A percentile compares a stretch with the other conserved stretches of the same genome.
These are phyloP conservation scores for Drosophila ananassae DNA, from an alignment of 1,140 invertebrate species.

Conservation along the genomic window DNA sequence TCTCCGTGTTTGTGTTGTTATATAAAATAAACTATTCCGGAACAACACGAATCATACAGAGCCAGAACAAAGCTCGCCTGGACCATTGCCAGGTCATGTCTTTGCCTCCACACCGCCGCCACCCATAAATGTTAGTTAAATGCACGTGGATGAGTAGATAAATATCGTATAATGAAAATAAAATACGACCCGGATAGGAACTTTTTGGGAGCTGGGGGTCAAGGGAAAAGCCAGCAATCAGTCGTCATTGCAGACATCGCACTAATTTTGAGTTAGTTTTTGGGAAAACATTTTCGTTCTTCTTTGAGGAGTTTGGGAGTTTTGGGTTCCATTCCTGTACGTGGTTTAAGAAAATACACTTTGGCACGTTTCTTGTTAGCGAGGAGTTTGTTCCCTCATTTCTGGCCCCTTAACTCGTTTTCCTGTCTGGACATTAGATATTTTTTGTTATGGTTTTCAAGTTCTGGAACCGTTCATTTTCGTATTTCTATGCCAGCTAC, in stretches of 20 bases:
- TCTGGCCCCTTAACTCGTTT: conserved; percentile 5
- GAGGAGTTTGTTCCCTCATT: conserved; percentile 38
- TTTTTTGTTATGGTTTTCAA: conserved; percentile 9
- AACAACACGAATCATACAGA: conserved; percentile 64
- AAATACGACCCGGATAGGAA: conserved; percentile 66
- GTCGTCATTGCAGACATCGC: conserved; percentile 69
- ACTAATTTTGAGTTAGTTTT: conserved; percentile 76
- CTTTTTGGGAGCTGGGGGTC: conserved; percentile 1
- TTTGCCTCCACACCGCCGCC: background rate
- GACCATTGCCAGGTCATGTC: conserved; percentile 48
- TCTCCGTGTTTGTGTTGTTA: conserved; percentile 56
- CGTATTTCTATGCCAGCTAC: conserved; percentile 36
- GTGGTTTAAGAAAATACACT: conserved; percentile 78
- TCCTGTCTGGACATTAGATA: conserved; percentile 61
- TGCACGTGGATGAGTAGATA: conserved; percentile 82
- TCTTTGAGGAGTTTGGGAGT: conserved; percentile 7
- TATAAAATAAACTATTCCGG: conserved; percentile 69
- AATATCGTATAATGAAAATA: conserved; percentile 82
- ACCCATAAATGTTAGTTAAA: conserved; percentile 67
- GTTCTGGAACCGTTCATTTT: conserved; percentile 11
- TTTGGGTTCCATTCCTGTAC: conserved; percentile 35
- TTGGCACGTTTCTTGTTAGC: conserved; percentile 81
- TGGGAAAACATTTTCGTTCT: conserved; percentile 51
- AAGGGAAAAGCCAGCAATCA: conserved; percentile 60
- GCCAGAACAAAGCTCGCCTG: conserved; percentile 16